Conservation (phyloP, 2,888 invertebrate genomes). For the Tinea trinotella region DNA sequence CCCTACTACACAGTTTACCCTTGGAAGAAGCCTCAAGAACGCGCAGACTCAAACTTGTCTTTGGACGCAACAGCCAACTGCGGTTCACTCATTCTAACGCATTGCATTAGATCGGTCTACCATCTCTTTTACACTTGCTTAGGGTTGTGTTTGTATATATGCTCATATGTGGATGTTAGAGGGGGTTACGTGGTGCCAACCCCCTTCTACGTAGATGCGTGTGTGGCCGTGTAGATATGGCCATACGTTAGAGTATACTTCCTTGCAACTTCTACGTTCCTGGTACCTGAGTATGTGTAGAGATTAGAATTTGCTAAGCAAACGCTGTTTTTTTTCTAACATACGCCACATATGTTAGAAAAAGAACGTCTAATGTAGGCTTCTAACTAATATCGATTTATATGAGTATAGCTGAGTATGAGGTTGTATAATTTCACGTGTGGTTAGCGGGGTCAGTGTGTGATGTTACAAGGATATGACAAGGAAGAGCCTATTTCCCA, state of each 20-base stretch:
- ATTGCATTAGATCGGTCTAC: constrained; percentile 22
- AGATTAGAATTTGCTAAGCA: constrained; percentile 72
- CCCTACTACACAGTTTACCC: constrained; percentile 56
- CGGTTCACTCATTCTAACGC: constrained; percentile 49
- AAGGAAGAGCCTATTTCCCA: constrained; percentile 20
- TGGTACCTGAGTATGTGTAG: constrained; percentile 68
- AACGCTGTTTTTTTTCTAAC: constrained; percentile 65
- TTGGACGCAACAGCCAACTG: constrained; percentile 2
- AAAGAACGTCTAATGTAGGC: constrained; percentile 39
- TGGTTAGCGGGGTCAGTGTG: background rate
- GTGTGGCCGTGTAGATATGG: constrained; percentile 56
- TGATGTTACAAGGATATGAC: constrained; percentile 17
- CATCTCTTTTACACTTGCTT: constrained; percentile 46
- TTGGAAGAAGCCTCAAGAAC: constrained; percentile 51
- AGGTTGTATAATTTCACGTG: background rate
- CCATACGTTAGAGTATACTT: constrained; percentile 51
- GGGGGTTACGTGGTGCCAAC: constrained; percentile 36
- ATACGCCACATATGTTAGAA: constrained; percentile 33
- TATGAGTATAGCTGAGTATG: background rate
- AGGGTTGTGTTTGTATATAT: constrained; percentile 35
- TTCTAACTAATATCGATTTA: constrained; percentile 35
- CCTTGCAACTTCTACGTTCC: constrained; percentile 48
- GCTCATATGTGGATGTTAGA: constrained; percentile 40
- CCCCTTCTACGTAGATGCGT: constrained; percentile 59
- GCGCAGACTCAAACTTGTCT: constrained; percentile 57